Evolutionary conservation across 2,113 vertebrate species (phyloP).

Genomic region (Chiloscyllium plagiosum): DNA sequence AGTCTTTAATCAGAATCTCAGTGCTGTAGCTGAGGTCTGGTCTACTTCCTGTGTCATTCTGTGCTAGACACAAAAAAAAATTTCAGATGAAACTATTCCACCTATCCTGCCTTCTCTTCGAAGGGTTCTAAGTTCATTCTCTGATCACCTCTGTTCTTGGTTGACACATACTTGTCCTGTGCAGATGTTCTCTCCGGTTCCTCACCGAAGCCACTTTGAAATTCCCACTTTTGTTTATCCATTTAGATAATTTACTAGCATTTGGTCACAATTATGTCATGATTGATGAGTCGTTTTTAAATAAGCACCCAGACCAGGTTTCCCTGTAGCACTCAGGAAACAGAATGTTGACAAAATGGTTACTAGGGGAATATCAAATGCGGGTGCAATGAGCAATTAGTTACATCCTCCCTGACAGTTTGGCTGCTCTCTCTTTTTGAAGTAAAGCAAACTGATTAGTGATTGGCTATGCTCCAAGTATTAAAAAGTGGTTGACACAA

Average conservation of each 20-base stretch:
- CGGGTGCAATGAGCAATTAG: neutral
- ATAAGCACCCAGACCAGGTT: neutral
- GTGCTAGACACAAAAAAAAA: neutral
- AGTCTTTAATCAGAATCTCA: neutral
- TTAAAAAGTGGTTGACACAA: neutral
- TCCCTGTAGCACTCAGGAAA: neutral
- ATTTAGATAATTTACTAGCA: neutral
- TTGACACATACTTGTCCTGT: neutral
- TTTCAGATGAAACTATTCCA: too few species aligned
- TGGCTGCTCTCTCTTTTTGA: neutral
- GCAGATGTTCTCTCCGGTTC: neutral
- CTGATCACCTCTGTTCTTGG: neutral
- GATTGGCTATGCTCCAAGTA: neutral
- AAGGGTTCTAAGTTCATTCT: neutral
- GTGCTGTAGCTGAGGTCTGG: neutral
- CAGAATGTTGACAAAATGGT: neutral
- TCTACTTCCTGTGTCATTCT: neutral
- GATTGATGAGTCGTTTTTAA: neutral
- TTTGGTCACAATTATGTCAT: neutral
- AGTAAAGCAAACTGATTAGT: neutral
- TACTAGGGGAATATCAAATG: neutral
- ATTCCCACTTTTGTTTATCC: neutral
- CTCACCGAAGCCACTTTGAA: neutral
- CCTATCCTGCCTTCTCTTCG: neutral
- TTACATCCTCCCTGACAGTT: neutral